These are phyloP conservation scores for Malurus cyaneus DNA, from an alignment of 2,113 vertebrate genomes.

Conservation along the genomic window DNA sequence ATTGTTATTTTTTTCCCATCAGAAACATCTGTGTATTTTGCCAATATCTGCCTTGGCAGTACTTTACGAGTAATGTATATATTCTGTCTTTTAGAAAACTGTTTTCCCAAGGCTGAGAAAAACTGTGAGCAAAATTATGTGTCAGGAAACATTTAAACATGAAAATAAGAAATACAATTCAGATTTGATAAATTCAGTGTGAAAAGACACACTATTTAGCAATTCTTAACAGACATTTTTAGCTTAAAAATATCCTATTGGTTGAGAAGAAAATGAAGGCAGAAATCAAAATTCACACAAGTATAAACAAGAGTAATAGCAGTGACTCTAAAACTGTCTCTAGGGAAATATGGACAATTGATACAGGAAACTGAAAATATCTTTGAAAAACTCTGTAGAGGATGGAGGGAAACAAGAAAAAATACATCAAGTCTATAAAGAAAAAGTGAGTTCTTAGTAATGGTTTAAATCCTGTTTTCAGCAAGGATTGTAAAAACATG, in stretches of 20 bases:
- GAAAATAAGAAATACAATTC: constrained; percentile 3
- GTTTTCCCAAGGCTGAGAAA: constrained; percentile 5
- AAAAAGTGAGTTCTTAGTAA: constrained; percentile 1
- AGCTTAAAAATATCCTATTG: neutral
- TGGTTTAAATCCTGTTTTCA: neutral
- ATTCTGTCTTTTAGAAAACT: neutral
- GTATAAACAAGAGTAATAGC: neutral
- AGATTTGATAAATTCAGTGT: constrained; percentile 18
- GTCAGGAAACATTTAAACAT: neutral
- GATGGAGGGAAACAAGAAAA: neutral
- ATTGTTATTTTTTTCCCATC: neutral
- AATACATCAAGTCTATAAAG: neutral
- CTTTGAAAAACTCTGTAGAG: neutral
- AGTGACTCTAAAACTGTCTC: neutral
- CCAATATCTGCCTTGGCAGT: constrained; percentile 13
- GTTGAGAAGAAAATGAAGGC: neutral
- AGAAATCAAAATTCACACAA: constrained; percentile 3
- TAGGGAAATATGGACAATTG: constrained; percentile 6
- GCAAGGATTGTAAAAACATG: neutral
- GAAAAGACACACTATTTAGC: neutral
- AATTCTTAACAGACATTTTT: neutral
- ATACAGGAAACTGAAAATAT: constrained; percentile 19
- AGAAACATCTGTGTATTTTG: neutral
- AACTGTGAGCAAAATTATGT: constrained; percentile 7
- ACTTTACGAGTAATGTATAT: neutral